phyloP scores from a whole-genome alignment of 2,797 vertebrate genomes.

The Phataginus tetradactyla region DNA sequence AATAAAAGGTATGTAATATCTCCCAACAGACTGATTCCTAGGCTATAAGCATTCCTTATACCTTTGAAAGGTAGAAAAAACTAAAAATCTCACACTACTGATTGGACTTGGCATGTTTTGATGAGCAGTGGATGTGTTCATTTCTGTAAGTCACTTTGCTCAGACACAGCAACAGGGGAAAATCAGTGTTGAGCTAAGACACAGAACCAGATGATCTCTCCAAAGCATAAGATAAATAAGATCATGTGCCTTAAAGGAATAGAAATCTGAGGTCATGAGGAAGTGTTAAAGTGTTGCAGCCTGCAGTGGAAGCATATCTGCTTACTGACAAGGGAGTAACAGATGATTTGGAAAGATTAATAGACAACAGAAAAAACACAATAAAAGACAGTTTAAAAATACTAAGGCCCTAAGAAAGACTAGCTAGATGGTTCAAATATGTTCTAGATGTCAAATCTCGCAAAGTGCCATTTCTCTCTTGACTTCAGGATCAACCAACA shows the following conservation, averaged over 20 bases:
- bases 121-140: neutral
- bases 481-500: constrained; percentile 27
- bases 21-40: neutral
- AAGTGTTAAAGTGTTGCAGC: neutral
- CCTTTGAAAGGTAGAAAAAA: neutral
- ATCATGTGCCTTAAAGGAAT: neutral
- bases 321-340: neutral
- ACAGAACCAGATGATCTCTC: neutral
- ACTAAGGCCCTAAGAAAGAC: neutral
- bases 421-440: neutral
- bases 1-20: neutral
- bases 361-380: neutral
- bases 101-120: neutral
- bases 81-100: neutral
- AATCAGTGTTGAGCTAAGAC: neutral
- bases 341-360: neutral
- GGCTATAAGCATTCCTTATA: neutral
- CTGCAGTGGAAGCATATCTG: neutral
- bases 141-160: neutral
- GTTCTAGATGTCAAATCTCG: neutral
- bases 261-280: neutral
- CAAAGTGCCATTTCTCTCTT: neutral
- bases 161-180: neutral
- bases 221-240: neutral
- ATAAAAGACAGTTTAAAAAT: neutral